phyloP scores from a whole-genome alignment of 2,888 invertebrate genomes.

The Drosophila mimica region DNA sequence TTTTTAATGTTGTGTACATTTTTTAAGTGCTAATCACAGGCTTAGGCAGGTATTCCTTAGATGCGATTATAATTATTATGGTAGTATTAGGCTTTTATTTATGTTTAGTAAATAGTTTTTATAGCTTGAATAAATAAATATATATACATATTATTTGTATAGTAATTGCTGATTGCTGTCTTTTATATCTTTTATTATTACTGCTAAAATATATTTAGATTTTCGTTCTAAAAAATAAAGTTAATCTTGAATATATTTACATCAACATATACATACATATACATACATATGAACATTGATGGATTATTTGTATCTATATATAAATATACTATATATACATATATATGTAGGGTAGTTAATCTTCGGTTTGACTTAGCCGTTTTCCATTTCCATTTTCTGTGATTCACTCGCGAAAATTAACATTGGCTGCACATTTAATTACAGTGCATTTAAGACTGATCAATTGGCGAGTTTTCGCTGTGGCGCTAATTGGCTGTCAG shows the following conservation, averaged over 20 bases:
- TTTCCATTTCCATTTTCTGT: not conserved
- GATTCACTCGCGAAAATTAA: conserved; percentile 9
- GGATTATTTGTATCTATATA: not conserved
- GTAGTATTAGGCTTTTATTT: not conserved
- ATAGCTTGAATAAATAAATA: too few relatives aligned
- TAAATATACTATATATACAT: not conserved
- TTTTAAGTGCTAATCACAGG: not conserved
- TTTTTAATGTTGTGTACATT: not conserved
- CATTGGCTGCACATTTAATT: conserved; percentile 13
- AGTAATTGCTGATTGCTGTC: too few relatives aligned
- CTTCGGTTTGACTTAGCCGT: not conserved
- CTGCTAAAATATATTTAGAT: not conserved
- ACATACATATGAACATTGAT: not conserved
- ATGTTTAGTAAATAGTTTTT: not conserved
- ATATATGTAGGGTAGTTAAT: not conserved
- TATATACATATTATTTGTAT: not conserved
- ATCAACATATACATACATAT: not conserved
- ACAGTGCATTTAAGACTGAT: conserved; percentile 30
- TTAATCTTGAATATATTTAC: not conserved
- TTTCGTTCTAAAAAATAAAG: not conserved
- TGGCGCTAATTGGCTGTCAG: conserved; percentile 59
- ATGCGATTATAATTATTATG: not conserved
- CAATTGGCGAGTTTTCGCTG: conserved; percentile 36
- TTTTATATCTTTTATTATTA: not conserved
- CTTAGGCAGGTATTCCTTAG: not conserved